These are phyloP conservation scores for Chydorus sphaericus DNA, from an alignment of 2,888 invertebrate species.

Conservation along the genomic window DNA sequence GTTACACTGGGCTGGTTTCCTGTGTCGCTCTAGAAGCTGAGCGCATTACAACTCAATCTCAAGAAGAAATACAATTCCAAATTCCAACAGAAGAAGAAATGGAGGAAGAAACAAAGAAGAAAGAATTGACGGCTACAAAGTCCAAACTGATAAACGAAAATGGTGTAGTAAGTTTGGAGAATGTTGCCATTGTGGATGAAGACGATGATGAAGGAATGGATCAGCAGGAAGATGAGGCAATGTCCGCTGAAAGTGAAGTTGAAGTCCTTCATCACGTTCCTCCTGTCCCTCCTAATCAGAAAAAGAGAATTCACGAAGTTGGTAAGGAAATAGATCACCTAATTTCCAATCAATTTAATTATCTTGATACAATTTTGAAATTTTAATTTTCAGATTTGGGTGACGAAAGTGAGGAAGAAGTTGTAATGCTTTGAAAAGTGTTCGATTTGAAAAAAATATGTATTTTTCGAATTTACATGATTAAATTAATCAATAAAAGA, in stretches of 20 bases:
- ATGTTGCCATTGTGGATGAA: neutral
- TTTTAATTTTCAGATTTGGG: slow-evolving; percentile 27
- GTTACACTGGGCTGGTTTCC: slow-evolving; percentile 26
- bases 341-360: neutral
- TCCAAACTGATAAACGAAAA: neutral
- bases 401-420: slow-evolving; percentile 34
- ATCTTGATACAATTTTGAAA: neutral
- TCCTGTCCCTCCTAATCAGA: slow-evolving; percentile 11
- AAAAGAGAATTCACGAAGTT: slow-evolving; percentile 7
- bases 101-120: neutral
- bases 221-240: too few relatives aligned
- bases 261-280: slow-evolving; percentile 10
- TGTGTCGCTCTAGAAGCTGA: slow-evolving; percentile 27
- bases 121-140: neutral
- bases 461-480: slow-evolving; percentile 4
- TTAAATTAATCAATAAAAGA: slow-evolving; percentile 5
- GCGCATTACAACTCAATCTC: slow-evolving; percentile 21
- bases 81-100: neutral
- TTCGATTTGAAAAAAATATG: neutral
- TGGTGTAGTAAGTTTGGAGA: neutral
- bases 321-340: neutral
- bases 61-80: neutral
- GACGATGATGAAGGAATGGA: too few relatives aligned
- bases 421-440: slow-evolving; percentile 21
- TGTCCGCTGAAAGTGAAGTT: slow-evolving; percentile 3